Evolutionary conservation across 1,140 invertebrate species (phyloP), one percentile per base, ranked within the genome.

Genomic region (Drosophila ananassae): DNA sequence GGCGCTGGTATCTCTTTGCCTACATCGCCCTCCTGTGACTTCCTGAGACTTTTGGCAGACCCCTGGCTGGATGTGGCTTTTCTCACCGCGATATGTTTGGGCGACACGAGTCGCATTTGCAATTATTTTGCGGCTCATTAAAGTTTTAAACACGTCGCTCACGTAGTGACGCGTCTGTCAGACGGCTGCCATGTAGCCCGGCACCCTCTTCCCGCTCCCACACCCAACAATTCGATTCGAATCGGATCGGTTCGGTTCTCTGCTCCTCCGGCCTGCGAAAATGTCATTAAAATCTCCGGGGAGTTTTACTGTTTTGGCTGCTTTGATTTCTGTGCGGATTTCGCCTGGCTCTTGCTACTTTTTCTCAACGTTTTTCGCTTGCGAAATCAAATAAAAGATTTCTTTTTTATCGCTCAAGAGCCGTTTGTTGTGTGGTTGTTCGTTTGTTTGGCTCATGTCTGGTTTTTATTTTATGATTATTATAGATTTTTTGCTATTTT

Each of bases 41-140:
- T 47, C 44, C 44, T 47, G 44, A 9, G 44, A 4, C 44, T 44
- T 21, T 48, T 46, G 32, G 54, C 60, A 44, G 39, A 44, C 56
- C 56, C 46, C 68, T 37, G 12, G 46, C 72, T 78, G 63, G 30
- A 77, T 81, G 74, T 73, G 67, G 47, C 55, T 71, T 71, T 71
- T 69, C 64, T 69, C 74, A 71, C 81, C 69, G 64, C 79, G 74
- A 73, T 82, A 82, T 75, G 79, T 79, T 87, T 75, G 79, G 69
- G 73, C 73, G 80, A 90, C 85, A 90, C 90, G 85, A 79, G 85
- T 66, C 74, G 75, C 81, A 90, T 90, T 90, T 90, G 81, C 87
- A 90, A 90, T 90, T 90, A 90, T 90, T 90, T 90, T 87, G 87
- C 73, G 87, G 87, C 87, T 91, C 89, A 91, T 91, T 91, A 91